Conservation (phyloP, 2,797 vertebrate genomes). For the Numenius phaeopus region DNA sequence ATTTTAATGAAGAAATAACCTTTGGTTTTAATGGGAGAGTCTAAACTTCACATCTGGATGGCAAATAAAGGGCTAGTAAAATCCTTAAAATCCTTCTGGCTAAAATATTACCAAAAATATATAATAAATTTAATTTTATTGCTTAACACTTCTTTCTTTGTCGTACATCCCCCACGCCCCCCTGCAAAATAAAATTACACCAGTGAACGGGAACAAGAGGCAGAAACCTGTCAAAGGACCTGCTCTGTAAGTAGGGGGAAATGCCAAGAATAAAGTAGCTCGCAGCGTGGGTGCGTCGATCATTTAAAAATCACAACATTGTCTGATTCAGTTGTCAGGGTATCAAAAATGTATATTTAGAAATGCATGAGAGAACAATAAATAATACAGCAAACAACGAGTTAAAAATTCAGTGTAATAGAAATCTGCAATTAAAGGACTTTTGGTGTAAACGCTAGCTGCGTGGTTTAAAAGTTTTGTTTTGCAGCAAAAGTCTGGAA, state of each 20-base stretch:
- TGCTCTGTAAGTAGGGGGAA: not conserved
- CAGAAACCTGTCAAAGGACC: not conserved
- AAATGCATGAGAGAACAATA: not conserved
- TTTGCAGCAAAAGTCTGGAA: not conserved
- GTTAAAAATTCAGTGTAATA: not conserved
- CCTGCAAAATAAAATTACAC: not conserved
- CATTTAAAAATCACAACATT: not conserved
- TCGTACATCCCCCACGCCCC: fast-evolving
- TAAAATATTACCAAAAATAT: constrained; percentile 18
- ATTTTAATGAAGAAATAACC: not conserved
- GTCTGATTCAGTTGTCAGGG: not conserved
- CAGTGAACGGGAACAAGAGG: not conserved
- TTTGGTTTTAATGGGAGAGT: not conserved
- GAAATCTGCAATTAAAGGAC: not conserved
- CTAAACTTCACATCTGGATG: not conserved
- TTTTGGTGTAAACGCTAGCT: not conserved
- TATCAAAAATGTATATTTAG: not conserved
- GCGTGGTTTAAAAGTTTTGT: not conserved
- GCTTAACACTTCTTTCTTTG: not conserved
- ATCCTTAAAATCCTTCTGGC: not conserved
- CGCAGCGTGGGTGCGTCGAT: fast-evolving
- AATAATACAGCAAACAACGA: not conserved
- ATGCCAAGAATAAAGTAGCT: not conserved
- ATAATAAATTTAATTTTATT: not conserved
- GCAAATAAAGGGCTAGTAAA: not conserved